A percentile compares a stretch with the other conserved stretches of the same genome.
These are phyloP conservation scores for Eremophila alpestris DNA, from an alignment of 2,797 vertebrate genomes.

Conservation along the genomic window DNA sequence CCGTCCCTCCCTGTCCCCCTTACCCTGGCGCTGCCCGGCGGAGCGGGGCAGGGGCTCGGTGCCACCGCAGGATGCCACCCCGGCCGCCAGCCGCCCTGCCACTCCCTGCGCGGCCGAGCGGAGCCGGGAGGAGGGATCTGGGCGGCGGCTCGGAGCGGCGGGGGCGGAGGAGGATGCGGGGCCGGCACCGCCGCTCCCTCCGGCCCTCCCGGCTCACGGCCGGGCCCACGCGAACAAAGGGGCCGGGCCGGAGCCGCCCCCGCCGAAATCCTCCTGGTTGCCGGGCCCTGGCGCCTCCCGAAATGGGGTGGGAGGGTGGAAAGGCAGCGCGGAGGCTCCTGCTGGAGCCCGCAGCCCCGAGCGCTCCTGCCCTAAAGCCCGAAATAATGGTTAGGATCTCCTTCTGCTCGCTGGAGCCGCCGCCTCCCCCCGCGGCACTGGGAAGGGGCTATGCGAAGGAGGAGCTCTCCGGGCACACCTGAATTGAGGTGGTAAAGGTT, in stretches of 20 bases:
- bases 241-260: neutral
- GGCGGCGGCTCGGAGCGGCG: neutral
- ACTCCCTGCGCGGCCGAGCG: neutral
- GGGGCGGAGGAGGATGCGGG: neutral
- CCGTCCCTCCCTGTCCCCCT: neutral
- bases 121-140: neutral
- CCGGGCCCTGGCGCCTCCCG: neutral
- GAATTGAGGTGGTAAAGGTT: neutral
- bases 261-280: neutral
- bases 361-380: neutral
- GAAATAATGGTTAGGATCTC: fast-evolving
- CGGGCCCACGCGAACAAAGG: neutral
- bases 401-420: neutral
- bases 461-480: neutral
- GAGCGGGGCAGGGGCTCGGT: neutral
- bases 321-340: neutral
- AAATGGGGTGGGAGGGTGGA: neutral
- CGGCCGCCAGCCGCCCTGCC: neutral
- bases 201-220: neutral
- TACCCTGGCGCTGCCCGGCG: neutral
- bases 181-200: neutral
- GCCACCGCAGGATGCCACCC: neutral
- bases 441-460: neutral
- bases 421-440: neutral
- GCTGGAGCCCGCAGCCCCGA: neutral